A percentile compares a stretch with the other conserved stretches of the same genome.
Evolutionary conservation across 2,113 vertebrate genomes (phyloP).

Genomic region (Mugil cephalus): DNA sequence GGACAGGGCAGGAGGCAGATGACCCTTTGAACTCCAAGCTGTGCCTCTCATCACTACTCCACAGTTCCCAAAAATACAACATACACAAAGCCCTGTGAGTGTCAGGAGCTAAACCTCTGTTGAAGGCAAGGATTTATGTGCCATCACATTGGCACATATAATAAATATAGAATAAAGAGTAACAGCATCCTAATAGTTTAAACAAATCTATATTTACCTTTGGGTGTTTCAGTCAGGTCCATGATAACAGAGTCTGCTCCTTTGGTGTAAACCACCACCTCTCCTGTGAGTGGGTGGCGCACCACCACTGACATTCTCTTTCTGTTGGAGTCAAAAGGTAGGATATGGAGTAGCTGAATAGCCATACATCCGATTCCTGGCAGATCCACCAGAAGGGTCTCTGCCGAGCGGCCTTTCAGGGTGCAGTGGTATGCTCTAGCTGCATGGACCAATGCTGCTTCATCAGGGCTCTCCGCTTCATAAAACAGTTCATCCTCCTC

Average conservation of each 20-base stretch:
- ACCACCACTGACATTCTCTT: slow-evolving; percentile 97
- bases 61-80: no score
- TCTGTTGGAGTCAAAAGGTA: slow-evolving; percentile 93
- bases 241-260: slow-evolving; percentile 94
- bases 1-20: no score
- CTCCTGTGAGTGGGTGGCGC: slow-evolving; percentile 89
- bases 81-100: no score
- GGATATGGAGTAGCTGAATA: slow-evolving; percentile 89
- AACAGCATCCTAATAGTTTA: no score
- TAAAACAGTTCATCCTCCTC: slow-evolving; percentile 88
- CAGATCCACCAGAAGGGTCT: slow-evolving; percentile 89
- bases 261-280: slow-evolving; percentile 93
- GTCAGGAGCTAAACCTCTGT: no score
- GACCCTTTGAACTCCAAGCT: no score
- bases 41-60: no score
- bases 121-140: no score
- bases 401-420: slow-evolving; percentile 88
- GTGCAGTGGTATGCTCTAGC: slow-evolving; percentile 91
- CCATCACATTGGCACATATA: no score
- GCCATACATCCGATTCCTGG: slow-evolving; percentile 85
- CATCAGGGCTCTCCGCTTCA: slow-evolving; percentile 95
- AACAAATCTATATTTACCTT: slow-evolving; percentile 73
- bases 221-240: slow-evolving; percentile 76
- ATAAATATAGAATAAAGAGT: no score
- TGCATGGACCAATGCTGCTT: slow-evolving; percentile 92